phyloP scores from a whole-genome alignment of 2,888 invertebrate species.

The Germaria angustata region DNA sequence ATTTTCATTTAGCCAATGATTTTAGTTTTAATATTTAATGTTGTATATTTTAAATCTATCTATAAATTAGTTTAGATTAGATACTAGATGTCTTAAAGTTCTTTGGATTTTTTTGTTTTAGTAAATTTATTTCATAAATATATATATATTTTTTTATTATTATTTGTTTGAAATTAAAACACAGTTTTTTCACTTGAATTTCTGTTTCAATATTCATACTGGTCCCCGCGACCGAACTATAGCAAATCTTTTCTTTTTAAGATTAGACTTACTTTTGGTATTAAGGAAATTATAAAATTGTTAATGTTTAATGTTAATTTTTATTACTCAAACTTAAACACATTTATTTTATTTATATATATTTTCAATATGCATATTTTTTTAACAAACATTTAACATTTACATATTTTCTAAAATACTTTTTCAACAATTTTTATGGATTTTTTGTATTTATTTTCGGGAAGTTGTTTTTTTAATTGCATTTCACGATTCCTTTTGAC shows the following conservation, averaged over 20 bases:
- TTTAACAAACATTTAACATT: slow-evolving; percentile 61
- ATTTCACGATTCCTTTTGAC: background rate
- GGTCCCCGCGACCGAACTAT: slow-evolving; percentile 60
- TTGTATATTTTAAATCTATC: slow-evolving; percentile 65
- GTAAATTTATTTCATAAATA: slow-evolving; percentile 67
- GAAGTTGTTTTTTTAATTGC: background rate
- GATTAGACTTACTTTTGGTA: slow-evolving; percentile 56
- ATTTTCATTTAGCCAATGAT: background rate
- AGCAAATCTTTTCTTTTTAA: slow-evolving; percentile 62
- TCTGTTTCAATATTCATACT: slow-evolving; percentile 53
- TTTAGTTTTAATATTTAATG: slow-evolving; percentile 16
- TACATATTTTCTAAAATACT: slow-evolving; percentile 51
- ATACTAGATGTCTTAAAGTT: slow-evolving; percentile 53
- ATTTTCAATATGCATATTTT: slow-evolving; percentile 55
- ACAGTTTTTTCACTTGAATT: slow-evolving; percentile 40
- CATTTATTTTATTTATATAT: slow-evolving; percentile 66
- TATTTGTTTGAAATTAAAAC: slow-evolving; percentile 29
- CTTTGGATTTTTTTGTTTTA: slow-evolving; percentile 22
- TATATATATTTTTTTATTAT: no score
- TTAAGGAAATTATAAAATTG: slow-evolving; percentile 45
- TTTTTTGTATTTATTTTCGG: slow-evolving; percentile 38
- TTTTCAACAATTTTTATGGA: slow-evolving; percentile 20
- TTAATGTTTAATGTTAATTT: background rate
- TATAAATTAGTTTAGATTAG: slow-evolving; percentile 59
- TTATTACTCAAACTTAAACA: slow-evolving; percentile 75